Conservation (phyloP, 2,888 invertebrate species). For the Dynastes hyllus region DNA sequence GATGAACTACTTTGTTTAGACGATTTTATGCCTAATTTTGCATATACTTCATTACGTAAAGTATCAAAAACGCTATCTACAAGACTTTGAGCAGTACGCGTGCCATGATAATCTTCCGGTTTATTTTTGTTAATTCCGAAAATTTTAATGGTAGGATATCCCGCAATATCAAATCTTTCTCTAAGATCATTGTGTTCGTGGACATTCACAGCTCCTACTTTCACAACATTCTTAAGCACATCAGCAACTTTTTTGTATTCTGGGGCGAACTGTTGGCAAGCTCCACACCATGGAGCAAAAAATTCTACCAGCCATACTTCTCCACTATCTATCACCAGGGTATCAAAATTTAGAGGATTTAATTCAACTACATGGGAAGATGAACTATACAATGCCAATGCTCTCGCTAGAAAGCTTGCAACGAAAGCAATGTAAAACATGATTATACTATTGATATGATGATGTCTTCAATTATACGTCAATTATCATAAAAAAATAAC, state of each 20-base stretch:
- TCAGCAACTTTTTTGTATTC: slow-evolving; percentile 95
- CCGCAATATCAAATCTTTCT: slow-evolving; percentile 86
- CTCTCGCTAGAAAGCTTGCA: slow-evolving; percentile 51
- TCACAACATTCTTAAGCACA: slow-evolving; percentile 92
- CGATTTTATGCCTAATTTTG: slow-evolving; percentile 78
- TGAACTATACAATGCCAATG: slow-evolving; percentile 76
- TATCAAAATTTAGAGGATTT: slow-evolving; percentile 91
- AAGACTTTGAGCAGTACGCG: slow-evolving; percentile 88
- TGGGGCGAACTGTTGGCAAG: slow-evolving; percentile 90
- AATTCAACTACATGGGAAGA: slow-evolving; percentile 88
- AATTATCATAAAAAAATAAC: no score
- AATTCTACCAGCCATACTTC: slow-evolving; percentile 97
- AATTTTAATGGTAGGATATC: slow-evolving; percentile 97
- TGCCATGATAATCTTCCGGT: slow-evolving; percentile 89
- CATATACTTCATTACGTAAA: slow-evolving; percentile 82
- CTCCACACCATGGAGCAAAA: slow-evolving; percentile 97
- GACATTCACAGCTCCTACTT: slow-evolving; percentile 95
- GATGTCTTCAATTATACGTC: no score
- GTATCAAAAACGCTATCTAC: slow-evolving; percentile 88
- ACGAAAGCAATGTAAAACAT: background rate
- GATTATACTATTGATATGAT: background rate
- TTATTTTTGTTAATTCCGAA: slow-evolving; percentile 89
- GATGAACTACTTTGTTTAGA: slow-evolving; percentile 65
- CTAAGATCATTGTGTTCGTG: slow-evolving; percentile 90
- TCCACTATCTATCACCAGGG: slow-evolving; percentile 86